Percentiles rank a stretch among this genome's conserved stretches.
Conservation (phyloP, 1,140 invertebrate genomes). For the Camponotus pennsylvanicus region DNA sequence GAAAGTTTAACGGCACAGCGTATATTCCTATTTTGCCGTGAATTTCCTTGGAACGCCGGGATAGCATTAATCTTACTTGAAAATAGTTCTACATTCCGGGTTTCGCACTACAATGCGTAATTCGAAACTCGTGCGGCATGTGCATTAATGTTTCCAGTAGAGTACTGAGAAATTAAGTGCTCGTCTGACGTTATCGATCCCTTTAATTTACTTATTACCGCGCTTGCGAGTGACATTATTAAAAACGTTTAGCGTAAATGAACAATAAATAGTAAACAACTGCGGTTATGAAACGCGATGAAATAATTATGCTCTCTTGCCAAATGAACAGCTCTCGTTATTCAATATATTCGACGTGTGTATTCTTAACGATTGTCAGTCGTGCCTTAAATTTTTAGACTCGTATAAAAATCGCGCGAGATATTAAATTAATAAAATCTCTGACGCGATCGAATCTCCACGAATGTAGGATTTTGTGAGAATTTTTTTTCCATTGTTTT, state of each 20-base stretch:
- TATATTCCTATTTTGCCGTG: constrained; percentile 64
- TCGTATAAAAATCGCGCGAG: not conserved
- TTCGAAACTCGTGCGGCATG: constrained; percentile 58
- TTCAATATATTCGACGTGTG: not conserved
- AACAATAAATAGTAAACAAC: constrained; percentile 14
- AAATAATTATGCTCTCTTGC: not conserved
- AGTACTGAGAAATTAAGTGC: constrained; percentile 52
- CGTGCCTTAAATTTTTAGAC: not conserved
- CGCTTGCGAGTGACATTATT: constrained; percentile 13
- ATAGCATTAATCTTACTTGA: constrained; percentile 64
- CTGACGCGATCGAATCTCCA: not conserved
- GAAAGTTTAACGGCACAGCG: constrained; percentile 57
- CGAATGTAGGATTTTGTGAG: not conserved
- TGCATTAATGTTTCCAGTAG: constrained; percentile 56
- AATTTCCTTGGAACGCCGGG: constrained; percentile 62
- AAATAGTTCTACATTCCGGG: constrained; percentile 62
- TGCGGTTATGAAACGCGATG: not conserved
- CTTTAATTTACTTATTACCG: constrained; percentile 26
- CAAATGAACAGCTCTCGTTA: not conserved
- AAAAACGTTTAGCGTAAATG: constrained; percentile 12
- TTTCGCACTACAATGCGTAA: constrained; percentile 62
- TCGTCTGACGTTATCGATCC: constrained; percentile 43
- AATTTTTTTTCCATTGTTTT: not conserved
- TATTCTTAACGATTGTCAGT: not conserved
- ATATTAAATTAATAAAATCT: not conserved